Percentiles rank a stretch among this genome's conserved stretches.
Evolutionary conservation across 2,888 invertebrate species (phyloP).

Genomic region (Petrolisthes manimaculis): DNA sequence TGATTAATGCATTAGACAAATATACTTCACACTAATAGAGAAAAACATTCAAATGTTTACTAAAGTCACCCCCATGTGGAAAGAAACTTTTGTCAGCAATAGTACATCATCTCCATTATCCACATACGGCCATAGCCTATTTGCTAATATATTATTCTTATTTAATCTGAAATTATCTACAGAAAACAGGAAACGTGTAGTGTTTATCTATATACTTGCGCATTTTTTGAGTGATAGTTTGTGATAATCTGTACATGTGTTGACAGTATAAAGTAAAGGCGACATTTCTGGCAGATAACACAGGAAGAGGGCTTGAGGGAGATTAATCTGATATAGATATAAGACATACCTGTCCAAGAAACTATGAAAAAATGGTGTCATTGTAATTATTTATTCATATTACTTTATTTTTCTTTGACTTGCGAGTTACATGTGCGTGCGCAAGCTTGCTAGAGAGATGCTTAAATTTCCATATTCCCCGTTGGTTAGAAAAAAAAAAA

Average conservation of each 20-base stretch:
- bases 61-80: no score
- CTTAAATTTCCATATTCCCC: conserved; percentile 52
- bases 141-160: no score
- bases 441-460: conserved; percentile 44
- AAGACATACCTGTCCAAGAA: background rate
- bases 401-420: conserved; percentile 6
- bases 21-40: no score
- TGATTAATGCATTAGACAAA: no score
- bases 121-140: no score
- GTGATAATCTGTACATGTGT: background rate
- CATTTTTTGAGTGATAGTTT: background rate
- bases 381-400: no score
- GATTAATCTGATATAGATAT: conserved; percentile 2
- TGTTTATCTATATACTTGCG: no score
- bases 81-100: no score
- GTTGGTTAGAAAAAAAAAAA: conserved; percentile 20
- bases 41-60: no score
- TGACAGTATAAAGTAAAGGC: background rate
- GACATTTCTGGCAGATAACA: background rate
- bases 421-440: conserved; percentile 40
- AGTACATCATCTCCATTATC: no score
- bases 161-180: no score
- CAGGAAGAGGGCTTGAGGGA: background rate
- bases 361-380: background rate
- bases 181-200: no score